phyloP scores from a whole-genome alignment of 2,888 invertebrate species.

The Drosophila koepferae region DNA sequence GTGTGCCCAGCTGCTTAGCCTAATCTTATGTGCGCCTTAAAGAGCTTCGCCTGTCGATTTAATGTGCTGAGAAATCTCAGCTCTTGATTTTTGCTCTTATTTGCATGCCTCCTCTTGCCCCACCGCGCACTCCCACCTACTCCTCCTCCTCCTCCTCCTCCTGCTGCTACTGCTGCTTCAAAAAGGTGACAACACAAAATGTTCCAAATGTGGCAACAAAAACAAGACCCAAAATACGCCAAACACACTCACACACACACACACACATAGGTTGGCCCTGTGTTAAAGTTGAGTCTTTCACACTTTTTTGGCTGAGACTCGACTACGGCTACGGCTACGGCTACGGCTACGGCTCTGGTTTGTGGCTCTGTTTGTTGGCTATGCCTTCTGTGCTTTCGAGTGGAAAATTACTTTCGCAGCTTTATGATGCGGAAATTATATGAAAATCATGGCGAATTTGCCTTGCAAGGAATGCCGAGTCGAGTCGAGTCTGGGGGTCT shows the following conservation, averaged over 20 bases:
- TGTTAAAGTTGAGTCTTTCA: constrained; percentile 48
- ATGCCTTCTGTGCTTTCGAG: constrained; percentile 79
- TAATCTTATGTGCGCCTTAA: constrained; percentile 76
- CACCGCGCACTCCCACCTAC: background rate
- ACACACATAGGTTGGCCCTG: constrained; percentile 9
- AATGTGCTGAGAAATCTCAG: constrained; percentile 73
- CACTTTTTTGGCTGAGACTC: constrained; percentile 20
- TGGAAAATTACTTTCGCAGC: constrained; percentile 85
- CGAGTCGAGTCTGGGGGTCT: constrained; percentile 19
- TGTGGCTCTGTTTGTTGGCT: constrained; percentile 20
- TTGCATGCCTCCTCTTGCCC: constrained; percentile 61
- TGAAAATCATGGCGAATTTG: constrained; percentile 84
- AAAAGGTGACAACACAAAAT: constrained; percentile 78
- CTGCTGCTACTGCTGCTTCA: background rate
- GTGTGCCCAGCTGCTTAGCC: constrained; percentile 72
- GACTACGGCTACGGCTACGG: constrained; percentile 6
- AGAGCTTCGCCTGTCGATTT: constrained; percentile 69
- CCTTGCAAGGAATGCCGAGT: constrained; percentile 72
- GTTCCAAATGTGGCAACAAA: constrained; percentile 69
- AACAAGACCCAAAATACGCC: constrained; percentile 58
- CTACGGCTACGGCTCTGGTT: constrained; percentile 7
- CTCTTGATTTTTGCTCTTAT: constrained; percentile 50
- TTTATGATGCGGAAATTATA: constrained; percentile 85
- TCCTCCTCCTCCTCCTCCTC: background rate
- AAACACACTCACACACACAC: constrained; percentile 15